Percentiles rank a stretch among this genome's conserved stretches.
Evolutionary conservation across 2,888 invertebrate species (phyloP).

Genomic region (Tortricodes alternella): DNA sequence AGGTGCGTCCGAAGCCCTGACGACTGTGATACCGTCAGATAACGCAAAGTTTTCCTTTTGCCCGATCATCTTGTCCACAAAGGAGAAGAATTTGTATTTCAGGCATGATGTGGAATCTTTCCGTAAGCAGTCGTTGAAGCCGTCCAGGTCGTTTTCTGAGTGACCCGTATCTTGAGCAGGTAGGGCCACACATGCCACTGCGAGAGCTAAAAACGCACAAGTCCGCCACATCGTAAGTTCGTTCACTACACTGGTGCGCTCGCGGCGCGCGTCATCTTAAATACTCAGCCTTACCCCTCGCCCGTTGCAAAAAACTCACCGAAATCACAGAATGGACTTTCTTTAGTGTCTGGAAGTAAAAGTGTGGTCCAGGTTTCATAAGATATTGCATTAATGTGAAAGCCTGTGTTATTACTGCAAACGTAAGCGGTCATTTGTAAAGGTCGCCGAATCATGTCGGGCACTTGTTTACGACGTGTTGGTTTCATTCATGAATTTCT

Average conservation of each 20-base stretch:
- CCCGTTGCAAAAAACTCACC: slow-evolving; percentile 58
- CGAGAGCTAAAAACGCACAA: slow-evolving; percentile 58
- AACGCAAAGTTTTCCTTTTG: slow-evolving; percentile 91
- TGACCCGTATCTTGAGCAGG: slow-evolving; percentile 88
- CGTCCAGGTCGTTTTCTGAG: slow-evolving; percentile 90
- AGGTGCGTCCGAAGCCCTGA: slow-evolving; percentile 87
- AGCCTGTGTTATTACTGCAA: slow-evolving; percentile 45
- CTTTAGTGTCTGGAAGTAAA: slow-evolving; percentile 72
- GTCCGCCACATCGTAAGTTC: slow-evolving; percentile 71
- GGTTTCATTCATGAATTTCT: slow-evolving; percentile 23
- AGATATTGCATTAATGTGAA: slow-evolving; percentile 55
- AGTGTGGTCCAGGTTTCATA: slow-evolving; percentile 77
- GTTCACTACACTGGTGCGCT: slow-evolving; percentile 64
- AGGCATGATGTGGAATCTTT: slow-evolving; percentile 93
- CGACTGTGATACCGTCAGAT: slow-evolving; percentile 92
- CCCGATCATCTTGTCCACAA: slow-evolving; percentile 92
- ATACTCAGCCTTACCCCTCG: slow-evolving; percentile 66
- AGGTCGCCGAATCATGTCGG: slow-evolving; percentile 54
- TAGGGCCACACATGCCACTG: slow-evolving; percentile 83
- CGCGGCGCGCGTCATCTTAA: slow-evolving; percentile 60
- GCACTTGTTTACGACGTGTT: slow-evolving; percentile 15
- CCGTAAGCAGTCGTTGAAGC: slow-evolving; percentile 89
- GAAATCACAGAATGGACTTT: slow-evolving; percentile 69
- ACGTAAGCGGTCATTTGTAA: slow-evolving; percentile 51
- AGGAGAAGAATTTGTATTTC: slow-evolving; percentile 93